Evolutionary conservation across 2,797 vertebrate genomes (phyloP), one percentile per base, ranked within the genome.

Genomic region (Cuculus canorus): DNA sequence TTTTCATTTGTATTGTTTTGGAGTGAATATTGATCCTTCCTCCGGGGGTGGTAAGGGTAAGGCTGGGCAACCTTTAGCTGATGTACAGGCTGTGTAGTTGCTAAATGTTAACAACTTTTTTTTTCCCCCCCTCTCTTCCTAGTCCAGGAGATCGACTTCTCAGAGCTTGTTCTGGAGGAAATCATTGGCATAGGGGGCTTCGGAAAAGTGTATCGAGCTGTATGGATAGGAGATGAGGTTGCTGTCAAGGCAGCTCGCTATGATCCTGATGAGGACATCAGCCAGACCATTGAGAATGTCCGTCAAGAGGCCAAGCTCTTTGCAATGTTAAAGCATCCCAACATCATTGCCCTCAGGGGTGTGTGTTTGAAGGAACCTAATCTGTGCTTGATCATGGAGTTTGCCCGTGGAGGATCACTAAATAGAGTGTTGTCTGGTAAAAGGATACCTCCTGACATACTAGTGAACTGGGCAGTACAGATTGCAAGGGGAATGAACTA

Each of bases 401-500:
- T 98, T 93, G 99, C 99, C 82, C 98, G 99, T 4, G 99, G 99
- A 17, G 99, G 99, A 24, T 98, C 99, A 1, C 97, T 99, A 68
- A 99, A 99, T 95, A 98, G 99, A 95, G 99, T 99, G 30, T 97
- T 99, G 8, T 98, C 99, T 14, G 99, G 99, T 85, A 99, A 99
- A 92, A 99, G 99, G 93, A 99, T 99, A 95, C 99, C 99, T 16
- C 99, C 99, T 3, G 98, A 99, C 96, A 99, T 99, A 32, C 98
- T 99, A 90, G 99, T 99, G 96, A 99, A 99, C 98, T 99, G 99
- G 99, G 99, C 99, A 0, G 99, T 99, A 79, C 99, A 99, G 98
- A 99, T 99, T 75, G 99, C 99, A 37, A 98, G 98, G 54, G 99
- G 99, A 68, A 99, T 99, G 98, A 98, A 98, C 89, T 99, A 99